phyloP scores from a whole-genome alignment of 2,113 vertebrate genomes.

The Nesogale talazaci region DNA sequence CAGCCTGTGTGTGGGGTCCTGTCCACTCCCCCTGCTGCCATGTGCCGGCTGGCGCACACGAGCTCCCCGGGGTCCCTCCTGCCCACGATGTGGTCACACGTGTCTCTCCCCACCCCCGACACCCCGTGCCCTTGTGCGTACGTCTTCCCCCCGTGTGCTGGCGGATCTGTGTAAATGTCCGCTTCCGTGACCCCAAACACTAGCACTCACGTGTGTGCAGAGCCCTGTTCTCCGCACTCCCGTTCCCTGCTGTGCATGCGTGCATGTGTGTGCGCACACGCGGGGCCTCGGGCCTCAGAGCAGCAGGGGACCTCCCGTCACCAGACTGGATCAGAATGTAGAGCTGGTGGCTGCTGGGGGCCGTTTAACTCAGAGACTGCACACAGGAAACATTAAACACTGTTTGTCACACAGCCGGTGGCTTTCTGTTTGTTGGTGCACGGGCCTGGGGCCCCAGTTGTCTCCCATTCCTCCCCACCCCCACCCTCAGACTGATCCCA shows the following conservation, averaged over 20 bases:
- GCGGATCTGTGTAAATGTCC: conserved; percentile 38
- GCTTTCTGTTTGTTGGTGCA: not conserved
- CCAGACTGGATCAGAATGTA: conserved; percentile 38
- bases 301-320: not conserved
- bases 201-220: not conserved
- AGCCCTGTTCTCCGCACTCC: conserved; percentile 45
- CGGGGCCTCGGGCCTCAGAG: not conserved
- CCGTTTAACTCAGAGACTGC: conserved; percentile 24
- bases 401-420: conserved; percentile 3
- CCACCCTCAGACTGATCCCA: not conserved
- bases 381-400: conserved; percentile 71
- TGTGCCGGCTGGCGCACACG: not conserved
- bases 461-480: not conserved
- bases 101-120: too few species aligned
- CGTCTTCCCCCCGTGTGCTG: not conserved
- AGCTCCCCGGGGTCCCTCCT: not conserved
- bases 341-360: not conserved
- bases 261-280: too few species aligned
- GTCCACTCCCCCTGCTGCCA: too few species aligned
- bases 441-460: not conserved
- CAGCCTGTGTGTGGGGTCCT: not conserved
- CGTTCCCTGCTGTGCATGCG: not conserved
- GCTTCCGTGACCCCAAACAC: not conserved
- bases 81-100: not conserved
- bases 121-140: not conserved